Percentiles rank a stretch among this genome's conserved stretches.
Conservation (phyloP, 2,888 invertebrate species). For the Timema cristinae region DNA sequence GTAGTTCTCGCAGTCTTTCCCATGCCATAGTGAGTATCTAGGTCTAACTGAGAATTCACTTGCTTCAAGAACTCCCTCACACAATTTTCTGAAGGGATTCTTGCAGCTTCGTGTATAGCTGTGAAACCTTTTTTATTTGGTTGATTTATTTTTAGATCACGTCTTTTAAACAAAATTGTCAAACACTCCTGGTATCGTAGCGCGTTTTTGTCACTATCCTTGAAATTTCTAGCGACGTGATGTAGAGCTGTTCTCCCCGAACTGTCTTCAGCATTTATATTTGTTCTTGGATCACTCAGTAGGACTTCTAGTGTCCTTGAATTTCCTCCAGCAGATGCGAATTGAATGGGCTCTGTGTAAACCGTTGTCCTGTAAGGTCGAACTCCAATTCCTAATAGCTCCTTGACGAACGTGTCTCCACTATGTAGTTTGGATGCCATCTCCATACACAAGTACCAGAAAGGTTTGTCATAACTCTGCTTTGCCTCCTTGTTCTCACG, state of each 20-base stretch:
- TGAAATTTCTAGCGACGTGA: constrained; percentile 49
- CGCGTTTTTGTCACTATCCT: not conserved
- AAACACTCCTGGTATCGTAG: constrained; percentile 30
- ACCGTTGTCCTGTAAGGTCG: constrained; percentile 57
- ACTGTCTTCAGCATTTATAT: constrained; percentile 50
- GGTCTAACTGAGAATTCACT: constrained; percentile 4
- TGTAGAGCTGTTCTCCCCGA: constrained; percentile 54
- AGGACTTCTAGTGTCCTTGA: constrained; percentile 50
- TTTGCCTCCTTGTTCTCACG: not conserved
- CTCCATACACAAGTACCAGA: not conserved
- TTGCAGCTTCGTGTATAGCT: constrained; percentile 41
- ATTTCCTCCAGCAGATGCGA: constrained; percentile 53
- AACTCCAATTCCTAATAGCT: constrained; percentile 48
- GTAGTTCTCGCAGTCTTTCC: constrained; percentile 16
- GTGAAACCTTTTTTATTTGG: constrained; percentile 39
- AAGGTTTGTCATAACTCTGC: not conserved
- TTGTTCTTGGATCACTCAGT: constrained; percentile 44
- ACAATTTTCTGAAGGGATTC: not conserved
- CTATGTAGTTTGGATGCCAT: not conserved
- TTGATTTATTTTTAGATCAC: constrained; percentile 41
- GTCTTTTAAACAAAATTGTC: constrained; percentile 37
- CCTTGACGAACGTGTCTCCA: not conserved
- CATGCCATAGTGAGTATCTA: constrained; percentile 11
- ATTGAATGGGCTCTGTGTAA: constrained; percentile 59
- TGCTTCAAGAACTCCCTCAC: constrained; percentile 9